Conservation (phyloP, 2,888 invertebrate genomes). For the Trissolcus brochymenae region DNA sequence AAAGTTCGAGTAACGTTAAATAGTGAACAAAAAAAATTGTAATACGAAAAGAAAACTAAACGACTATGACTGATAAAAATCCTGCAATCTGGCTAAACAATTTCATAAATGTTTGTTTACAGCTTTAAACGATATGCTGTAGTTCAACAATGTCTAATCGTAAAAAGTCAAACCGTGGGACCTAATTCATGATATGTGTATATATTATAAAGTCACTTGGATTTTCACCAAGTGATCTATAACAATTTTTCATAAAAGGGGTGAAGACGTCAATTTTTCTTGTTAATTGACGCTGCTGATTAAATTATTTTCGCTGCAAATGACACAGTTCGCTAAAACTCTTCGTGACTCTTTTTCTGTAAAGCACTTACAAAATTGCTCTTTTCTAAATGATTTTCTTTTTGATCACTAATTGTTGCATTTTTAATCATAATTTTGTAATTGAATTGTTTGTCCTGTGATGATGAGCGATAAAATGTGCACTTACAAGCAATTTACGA, state of each 20-base stretch:
- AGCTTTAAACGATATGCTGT: constrained; percentile 33
- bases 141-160: constrained; percentile 32
- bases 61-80: constrained; percentile 43
- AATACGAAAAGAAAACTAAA: neutral
- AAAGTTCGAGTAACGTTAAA: constrained; percentile 13
- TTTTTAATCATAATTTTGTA: constrained; percentile 8
- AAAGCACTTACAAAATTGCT: too few species aligned
- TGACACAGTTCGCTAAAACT: neutral
- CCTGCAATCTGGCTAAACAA: constrained; percentile 16
- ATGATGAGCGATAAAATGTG: constrained; percentile 64
- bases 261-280: constrained; percentile 18
- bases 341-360: too few species aligned
- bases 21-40: neutral
- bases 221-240: constrained; percentile 50
- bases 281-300: constrained; percentile 17
- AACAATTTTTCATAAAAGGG: constrained; percentile 40
- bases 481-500: constrained; percentile 60
- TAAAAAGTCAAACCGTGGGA: constrained; percentile 48
- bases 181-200: constrained; percentile 51
- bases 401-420: neutral
- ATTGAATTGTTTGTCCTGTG: constrained; percentile 63
- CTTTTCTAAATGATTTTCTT: too few species aligned
- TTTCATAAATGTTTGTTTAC: constrained; percentile 32
- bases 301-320: constrained; percentile 3
- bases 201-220: constrained; percentile 43